Percentiles rank a stretch among this genome's conserved stretches.
phyloP scores from a whole-genome alignment of 2,888 invertebrate species.

The Keiferia lycopersicella region DNA sequence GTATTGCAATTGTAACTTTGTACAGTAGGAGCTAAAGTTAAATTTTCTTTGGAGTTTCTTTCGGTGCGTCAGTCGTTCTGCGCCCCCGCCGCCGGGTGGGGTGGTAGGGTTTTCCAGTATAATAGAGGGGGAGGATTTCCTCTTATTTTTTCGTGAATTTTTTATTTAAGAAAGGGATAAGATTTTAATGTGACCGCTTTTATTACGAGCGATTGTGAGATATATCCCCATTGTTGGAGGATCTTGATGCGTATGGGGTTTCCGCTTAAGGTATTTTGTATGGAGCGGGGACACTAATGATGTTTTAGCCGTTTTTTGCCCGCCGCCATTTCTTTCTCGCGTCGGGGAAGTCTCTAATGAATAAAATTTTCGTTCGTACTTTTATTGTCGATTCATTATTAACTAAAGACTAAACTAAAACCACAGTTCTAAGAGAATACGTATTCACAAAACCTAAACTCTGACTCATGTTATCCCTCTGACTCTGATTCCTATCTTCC shows the following conservation, averaged over 20 bases:
- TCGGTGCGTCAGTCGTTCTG: slow-evolving; percentile 42
- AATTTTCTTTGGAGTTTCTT: slow-evolving; percentile 66
- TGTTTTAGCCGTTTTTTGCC: slow-evolving; percentile 58
- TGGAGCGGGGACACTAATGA: slow-evolving; percentile 67
- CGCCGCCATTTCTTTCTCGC: slow-evolving; percentile 41
- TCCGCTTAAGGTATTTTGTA: slow-evolving; percentile 78
- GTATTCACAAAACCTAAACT: background rate
- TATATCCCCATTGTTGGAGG: slow-evolving; percentile 71
- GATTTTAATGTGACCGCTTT: slow-evolving; percentile 80
- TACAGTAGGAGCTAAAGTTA: slow-evolving; percentile 63
- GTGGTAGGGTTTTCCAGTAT: slow-evolving; percentile 62
- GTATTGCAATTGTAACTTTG: slow-evolving; percentile 69
- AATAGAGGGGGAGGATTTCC: slow-evolving; percentile 71
- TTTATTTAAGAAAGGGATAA: slow-evolving; percentile 82
- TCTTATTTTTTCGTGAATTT: slow-evolving; percentile 80
- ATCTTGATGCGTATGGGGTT: slow-evolving; percentile 74
- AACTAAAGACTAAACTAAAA: background rate
- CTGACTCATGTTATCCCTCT: too few species aligned
- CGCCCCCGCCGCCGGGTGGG: slow-evolving; percentile 42
- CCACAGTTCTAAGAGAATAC: background rate
- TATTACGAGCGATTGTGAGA: slow-evolving; percentile 77
- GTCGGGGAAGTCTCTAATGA: slow-evolving; percentile 21
- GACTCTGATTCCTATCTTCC: background rate
- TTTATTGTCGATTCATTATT: too few species aligned
- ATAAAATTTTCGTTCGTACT: too few species aligned